Percentiles rank a stretch among this genome's conserved stretches.
phyloP scores from a whole-genome alignment of 2,113 vertebrate species.

The Pongo pygmaeus region DNA sequence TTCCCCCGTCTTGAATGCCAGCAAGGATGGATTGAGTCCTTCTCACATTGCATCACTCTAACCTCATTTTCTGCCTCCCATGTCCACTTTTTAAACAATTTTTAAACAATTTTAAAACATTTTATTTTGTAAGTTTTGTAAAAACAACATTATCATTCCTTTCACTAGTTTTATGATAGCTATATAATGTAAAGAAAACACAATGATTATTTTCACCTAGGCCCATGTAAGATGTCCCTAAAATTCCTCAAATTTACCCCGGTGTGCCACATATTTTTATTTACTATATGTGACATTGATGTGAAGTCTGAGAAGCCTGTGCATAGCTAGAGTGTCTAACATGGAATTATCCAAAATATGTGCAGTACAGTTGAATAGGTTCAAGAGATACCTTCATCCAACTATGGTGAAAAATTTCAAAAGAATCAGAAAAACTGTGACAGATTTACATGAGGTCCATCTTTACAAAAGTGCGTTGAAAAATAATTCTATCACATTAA shows the following conservation, averaged over 20 bases:
- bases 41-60: background rate
- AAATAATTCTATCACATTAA: background rate
- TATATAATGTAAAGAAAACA: background rate
- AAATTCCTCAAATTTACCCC: background rate
- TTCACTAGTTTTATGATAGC: background rate
- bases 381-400: background rate
- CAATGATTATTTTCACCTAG: background rate
- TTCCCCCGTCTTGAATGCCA: background rate
- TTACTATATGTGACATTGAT: background rate
- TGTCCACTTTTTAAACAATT: background rate
- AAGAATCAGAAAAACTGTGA: background rate
- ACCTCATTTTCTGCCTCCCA: background rate
- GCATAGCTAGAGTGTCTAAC: background rate
- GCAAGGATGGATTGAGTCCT: background rate
- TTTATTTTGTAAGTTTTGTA: background rate
- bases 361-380: background rate
- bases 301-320: background rate
- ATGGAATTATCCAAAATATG: background rate
- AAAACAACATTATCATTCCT: background rate
- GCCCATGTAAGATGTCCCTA: background rate
- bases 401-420: background rate
- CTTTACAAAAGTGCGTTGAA: background rate
- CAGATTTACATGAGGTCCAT: background rate
- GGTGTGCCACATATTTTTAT: background rate
- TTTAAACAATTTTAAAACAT: background rate